These are phyloP conservation scores for Sminthurides bifidus DNA, from an alignment of 1,140 invertebrate genomes.

Conservation along the genomic window DNA sequence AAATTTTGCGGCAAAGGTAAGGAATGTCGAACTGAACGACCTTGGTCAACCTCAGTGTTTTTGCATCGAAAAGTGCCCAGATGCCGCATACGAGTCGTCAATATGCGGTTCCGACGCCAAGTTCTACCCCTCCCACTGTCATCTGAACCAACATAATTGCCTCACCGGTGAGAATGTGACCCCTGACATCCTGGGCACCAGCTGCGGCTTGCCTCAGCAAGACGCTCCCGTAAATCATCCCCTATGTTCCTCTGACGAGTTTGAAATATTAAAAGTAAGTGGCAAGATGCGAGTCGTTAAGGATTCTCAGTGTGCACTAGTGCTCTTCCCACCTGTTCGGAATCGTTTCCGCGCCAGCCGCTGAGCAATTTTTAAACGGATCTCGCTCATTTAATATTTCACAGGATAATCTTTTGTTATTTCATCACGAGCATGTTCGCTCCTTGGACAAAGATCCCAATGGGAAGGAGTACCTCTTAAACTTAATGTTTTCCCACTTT, in stretches of 20 bases:
- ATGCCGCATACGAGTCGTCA: neutral
- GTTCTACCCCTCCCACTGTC: constrained; percentile 17
- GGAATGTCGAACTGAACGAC: constrained; percentile 21
- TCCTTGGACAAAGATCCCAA: constrained; percentile 30
- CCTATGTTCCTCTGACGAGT: constrained; percentile 52
- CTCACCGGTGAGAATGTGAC: constrained; percentile 12
- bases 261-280: constrained; percentile 55
- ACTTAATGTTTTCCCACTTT: constrained; percentile 66
- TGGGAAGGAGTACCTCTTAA: constrained; percentile 60
- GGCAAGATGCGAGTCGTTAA: neutral
- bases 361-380: neutral
- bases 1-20: constrained; percentile 11
- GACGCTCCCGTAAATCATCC: constrained; percentile 26
- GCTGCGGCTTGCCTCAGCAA: neutral
- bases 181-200: neutral
- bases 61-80: constrained; percentile 26
- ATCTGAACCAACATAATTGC: constrained; percentile 16
- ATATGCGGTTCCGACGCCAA: constrained; percentile 26
- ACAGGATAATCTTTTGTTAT: constrained; percentile 59
- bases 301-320: neutral
- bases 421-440: constrained; percentile 49
- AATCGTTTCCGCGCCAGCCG: neutral
- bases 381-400: constrained; percentile 18
- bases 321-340: neutral
- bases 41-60: constrained; percentile 25